Evolutionary conservation across 2,797 vertebrate genomes (phyloP).

Genomic region (Spondyliosoma cantharus): DNA sequence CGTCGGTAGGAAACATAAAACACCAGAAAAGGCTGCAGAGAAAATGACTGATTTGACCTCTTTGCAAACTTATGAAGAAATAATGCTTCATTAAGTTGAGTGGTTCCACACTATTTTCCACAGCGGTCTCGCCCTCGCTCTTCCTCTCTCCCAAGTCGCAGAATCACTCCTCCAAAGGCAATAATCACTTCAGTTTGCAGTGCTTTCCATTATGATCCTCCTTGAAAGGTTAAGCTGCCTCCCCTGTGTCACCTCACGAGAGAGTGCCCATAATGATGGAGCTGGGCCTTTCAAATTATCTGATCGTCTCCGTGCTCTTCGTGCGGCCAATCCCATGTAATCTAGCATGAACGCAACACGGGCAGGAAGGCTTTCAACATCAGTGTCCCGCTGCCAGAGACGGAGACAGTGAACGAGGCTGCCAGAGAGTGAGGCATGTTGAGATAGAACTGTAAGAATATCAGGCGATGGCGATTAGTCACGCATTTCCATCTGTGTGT

Average conservation of each 20-base stretch:
- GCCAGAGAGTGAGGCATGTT: neutral
- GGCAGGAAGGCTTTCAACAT: conserved; percentile 21
- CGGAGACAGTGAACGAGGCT: neutral
- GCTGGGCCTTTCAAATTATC: conserved; percentile 34
- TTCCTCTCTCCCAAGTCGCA: conserved; percentile 1
- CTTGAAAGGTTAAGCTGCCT: conserved; percentile 60
- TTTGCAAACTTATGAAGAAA: conserved; percentile 47
- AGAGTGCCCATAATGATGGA: conserved; percentile 28
- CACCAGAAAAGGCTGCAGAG: neutral
- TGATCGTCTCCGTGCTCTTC: conserved; percentile 28
- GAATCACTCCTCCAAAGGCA: conserved; percentile 33
- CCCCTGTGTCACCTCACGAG: conserved; percentile 34
- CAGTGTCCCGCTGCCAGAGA: conserved; percentile 15
- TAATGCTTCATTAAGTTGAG: conserved; percentile 51
- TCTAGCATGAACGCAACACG: conserved; percentile 18
- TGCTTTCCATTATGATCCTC: conserved; percentile 38
- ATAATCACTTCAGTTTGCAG: conserved; percentile 56
- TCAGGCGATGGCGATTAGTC: conserved; percentile 38
- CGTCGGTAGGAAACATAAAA: conserved; percentile 21
- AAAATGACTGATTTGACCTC: conserved; percentile 31
- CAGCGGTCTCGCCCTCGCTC: neutral
- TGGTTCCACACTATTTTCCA: conserved; percentile 22
- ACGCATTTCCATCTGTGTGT: neutral
- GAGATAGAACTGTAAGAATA: conserved; percentile 22
- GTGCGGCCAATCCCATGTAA: conserved; percentile 34